phyloP scores from a whole-genome alignment of 2,888 invertebrate genomes.

The Nomada fabriciana region DNA sequence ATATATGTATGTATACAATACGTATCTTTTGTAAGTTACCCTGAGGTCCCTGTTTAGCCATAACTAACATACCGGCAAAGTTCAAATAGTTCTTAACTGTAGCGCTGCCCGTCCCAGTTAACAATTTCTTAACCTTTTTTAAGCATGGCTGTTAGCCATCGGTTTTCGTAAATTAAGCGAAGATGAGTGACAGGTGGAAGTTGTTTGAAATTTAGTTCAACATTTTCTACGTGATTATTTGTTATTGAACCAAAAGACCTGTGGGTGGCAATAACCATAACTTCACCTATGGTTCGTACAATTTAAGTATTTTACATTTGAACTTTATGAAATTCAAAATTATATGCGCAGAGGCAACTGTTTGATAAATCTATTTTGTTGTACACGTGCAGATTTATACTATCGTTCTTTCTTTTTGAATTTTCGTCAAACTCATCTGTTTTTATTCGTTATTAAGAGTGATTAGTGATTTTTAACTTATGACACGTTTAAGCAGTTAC shows the following conservation, averaged over 20 bases:
- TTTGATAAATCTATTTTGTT: conserved; percentile 18
- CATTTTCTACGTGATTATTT: too few relatives aligned
- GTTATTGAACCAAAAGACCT: not conserved
- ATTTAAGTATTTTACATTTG: conserved; percentile 10
- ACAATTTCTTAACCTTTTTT: not conserved
- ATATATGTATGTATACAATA: not conserved
- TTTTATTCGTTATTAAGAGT: conserved; percentile 30
- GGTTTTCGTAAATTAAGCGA: too few relatives aligned
- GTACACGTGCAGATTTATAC: conserved; percentile 21
- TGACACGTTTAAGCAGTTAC: conserved; percentile 20
- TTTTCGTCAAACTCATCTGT: conserved; percentile 20
- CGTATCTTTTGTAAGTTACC: not conserved
- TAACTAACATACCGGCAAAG: conserved; percentile 26
- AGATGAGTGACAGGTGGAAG: too few relatives aligned
- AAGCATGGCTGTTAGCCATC: too few relatives aligned
- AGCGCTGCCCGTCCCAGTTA: conserved; percentile 13
- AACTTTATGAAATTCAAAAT: not conserved
- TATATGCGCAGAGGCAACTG: not conserved
- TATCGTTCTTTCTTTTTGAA: not conserved
- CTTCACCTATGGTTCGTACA: not conserved
- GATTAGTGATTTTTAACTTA: conserved; percentile 17
- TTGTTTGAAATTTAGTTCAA: too few relatives aligned
- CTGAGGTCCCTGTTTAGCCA: not conserved
- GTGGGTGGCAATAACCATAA: too few relatives aligned
- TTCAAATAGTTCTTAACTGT: not conserved